Evolutionary conservation across 1,140 invertebrate species (phyloP), one percentile per base, ranked within the genome.

Genomic region (Cryptotermes secundus): DNA sequence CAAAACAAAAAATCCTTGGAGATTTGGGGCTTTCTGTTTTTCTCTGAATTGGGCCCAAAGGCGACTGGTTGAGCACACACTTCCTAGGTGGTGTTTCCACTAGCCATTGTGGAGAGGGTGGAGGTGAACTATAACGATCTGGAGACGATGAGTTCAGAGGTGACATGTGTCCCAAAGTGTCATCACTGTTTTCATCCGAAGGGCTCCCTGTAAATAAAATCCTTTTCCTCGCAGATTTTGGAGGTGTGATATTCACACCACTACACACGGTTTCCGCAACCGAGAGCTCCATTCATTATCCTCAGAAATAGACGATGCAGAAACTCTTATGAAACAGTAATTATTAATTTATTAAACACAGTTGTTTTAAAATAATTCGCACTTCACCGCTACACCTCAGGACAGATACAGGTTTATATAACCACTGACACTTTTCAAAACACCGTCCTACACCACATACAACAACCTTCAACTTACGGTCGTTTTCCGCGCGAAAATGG

Each of bases 81-180:
- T 31, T 72, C 9, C 14, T 80, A 0, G 36, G 34, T n/a, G 81
- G 81, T 12, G 81, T 53, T 82, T 82, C 81, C 31, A 34, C 14
- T 3, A 82, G 7, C 38, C 35, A 49, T 24, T 42, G 36, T 49
- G 83, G 83, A 12, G 83, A 80, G 1, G 34, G 79, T 45, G 65
- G 83, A 31, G 83, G 83, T 26, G 83, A 84, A 45, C 83, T 84
- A 34, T 84, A 84, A 9, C 83, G 83, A 45, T 84, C 83, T 24
- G 83, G 83, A 36, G 83, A 83, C 38, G 83, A 84, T 34, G 16
- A 34, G 22, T 31, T 49, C 24, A 84, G 42, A 10, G 83, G 83
- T 7, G 83, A 84, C 83, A 84, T 84, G 59, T 84, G 83, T 34
- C 83, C 83, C 72, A 84, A 65, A 80, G 83, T 38, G 7, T 45